These are phyloP conservation scores for Passer domesticus DNA, from an alignment of 2,113 vertebrate genomes.

Conservation along the genomic window DNA sequence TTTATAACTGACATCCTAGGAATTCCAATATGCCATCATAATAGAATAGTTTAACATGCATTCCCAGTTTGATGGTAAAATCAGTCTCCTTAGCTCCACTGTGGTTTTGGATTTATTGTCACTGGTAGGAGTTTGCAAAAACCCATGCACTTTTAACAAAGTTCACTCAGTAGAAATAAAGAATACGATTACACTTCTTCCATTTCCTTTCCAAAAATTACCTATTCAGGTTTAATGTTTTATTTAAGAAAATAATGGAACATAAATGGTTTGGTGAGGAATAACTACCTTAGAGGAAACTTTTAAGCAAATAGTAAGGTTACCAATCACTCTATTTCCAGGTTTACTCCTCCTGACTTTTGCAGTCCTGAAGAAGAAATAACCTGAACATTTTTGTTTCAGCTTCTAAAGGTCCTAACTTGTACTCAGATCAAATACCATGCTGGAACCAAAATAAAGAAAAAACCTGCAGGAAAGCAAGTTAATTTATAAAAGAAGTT, in stretches of 20 bases:
- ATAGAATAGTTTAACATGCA: background rate
- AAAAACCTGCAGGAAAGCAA: background rate
- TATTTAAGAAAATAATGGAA: background rate
- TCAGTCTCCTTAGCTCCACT: background rate
- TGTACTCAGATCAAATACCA: background rate
- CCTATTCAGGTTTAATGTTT: background rate
- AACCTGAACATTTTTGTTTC: background rate
- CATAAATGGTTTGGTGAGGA: background rate
- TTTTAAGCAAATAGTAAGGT: background rate
- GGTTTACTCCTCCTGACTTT: background rate
- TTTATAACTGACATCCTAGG: background rate
- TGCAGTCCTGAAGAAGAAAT: background rate
- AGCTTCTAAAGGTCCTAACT: background rate
- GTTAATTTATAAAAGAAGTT: background rate
- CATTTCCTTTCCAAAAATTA: background rate
- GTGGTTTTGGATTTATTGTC: background rate
- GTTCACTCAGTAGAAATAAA: background rate
- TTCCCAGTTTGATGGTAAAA: background rate
- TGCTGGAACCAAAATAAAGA: background rate
- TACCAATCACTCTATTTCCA: background rate
- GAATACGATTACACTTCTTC: background rate
- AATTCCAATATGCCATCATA: background rate
- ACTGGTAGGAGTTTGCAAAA: background rate
- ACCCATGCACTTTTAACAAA: background rate
- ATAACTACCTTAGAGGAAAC: background rate